phyloP scores from a whole-genome alignment of 2,797 vertebrate species.

The Molothrus aeneus region DNA sequence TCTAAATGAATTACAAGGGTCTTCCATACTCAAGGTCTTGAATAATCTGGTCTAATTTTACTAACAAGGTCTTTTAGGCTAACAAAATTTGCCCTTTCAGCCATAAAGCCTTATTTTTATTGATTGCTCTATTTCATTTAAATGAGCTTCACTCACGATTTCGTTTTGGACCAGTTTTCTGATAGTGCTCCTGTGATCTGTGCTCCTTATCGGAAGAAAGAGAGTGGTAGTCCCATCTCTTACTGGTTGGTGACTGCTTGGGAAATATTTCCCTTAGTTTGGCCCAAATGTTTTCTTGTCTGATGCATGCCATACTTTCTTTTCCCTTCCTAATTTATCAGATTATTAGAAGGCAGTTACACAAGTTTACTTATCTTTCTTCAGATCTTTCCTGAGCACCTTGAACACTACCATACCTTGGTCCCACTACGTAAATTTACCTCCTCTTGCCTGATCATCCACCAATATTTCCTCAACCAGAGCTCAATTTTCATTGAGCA shows the following conservation, averaged over 20 bases:
- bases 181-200: no score
- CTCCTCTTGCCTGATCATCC: background rate
- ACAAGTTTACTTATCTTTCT: background rate
- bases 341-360: background rate
- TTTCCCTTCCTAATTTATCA: background rate
- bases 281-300: background rate
- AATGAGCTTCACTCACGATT: background rate
- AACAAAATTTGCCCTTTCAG: background rate
- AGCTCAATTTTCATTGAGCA: background rate
- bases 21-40: background rate
- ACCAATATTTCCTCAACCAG: background rate
- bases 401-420: background rate
- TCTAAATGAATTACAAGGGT: background rate
- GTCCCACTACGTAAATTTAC: background rate
- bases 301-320: background rate
- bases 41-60: background rate
- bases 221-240: background rate
- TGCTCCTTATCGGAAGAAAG: background rate
- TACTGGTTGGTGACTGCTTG: background rate
- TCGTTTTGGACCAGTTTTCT: background rate
- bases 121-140: background rate
- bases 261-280: background rate
- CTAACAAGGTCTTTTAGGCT: background rate
- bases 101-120: background rate
- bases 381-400: background rate